These are phyloP conservation scores for Argyrosomus regius DNA, from an alignment of 2,797 vertebrate genomes.

Conservation along the genomic window DNA sequence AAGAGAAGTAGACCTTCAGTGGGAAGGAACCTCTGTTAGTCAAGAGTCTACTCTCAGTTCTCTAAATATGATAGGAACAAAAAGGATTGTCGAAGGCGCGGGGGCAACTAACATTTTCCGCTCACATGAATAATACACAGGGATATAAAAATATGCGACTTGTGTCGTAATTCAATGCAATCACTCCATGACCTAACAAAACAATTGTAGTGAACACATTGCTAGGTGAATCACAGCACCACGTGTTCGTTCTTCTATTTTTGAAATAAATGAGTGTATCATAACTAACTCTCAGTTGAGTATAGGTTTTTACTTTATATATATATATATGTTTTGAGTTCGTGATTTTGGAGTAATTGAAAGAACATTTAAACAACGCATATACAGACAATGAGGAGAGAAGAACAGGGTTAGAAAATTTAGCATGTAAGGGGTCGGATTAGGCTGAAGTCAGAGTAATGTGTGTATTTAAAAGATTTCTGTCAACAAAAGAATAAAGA, in stretches of 20 bases:
- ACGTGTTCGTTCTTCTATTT: background rate
- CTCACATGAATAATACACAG: background rate
- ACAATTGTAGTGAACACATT: background rate
- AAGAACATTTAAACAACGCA: too few relatives aligned
- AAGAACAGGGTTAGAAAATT: too few relatives aligned
- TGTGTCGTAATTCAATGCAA: background rate
- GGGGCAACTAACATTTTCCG: slow-evolving; percentile 2
- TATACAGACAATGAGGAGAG: too few relatives aligned
- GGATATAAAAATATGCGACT: background rate
- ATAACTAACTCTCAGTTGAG: too few relatives aligned
- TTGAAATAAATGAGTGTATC: too few relatives aligned
- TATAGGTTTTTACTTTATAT: too few relatives aligned
- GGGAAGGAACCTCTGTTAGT: slow-evolving; percentile 30
- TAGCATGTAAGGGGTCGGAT: too few relatives aligned
- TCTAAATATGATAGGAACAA: background rate
- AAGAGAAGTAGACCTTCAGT: slow-evolving; percentile 41
- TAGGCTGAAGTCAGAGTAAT: too few relatives aligned
- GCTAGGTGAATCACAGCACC: background rate
- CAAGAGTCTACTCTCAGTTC: slow-evolving; percentile 73
- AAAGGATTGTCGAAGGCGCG: slow-evolving; percentile 9
- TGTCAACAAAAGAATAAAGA: background rate
- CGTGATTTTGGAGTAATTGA: too few relatives aligned
- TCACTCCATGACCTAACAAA: background rate
- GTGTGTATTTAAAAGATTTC: background rate
- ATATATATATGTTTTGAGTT: too few relatives aligned